Evolutionary conservation across 1,140 invertebrate species (phyloP).

Genomic region (Hyphantria cunea): DNA sequence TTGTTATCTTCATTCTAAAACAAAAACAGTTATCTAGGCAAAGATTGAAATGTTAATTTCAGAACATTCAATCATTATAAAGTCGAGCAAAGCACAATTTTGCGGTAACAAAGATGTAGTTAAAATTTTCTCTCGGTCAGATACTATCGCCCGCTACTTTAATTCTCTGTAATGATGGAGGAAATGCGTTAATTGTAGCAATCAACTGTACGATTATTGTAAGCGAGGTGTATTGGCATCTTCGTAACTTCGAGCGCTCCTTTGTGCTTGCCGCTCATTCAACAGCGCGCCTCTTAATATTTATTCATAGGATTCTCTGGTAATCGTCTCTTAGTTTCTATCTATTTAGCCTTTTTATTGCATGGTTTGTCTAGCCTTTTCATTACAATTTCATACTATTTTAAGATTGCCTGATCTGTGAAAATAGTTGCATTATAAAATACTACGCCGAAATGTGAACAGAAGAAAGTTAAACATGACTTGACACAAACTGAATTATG

Average conservation of each 20-base stretch:
- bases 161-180: conserved; percentile 40
- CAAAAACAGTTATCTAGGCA: no score
- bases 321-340: conserved; percentile 33
- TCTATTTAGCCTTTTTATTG: conserved; percentile 24
- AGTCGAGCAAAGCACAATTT: no score
- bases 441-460: no score
- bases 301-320: conserved; percentile 40
- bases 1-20: no score
- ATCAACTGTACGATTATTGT: conserved; percentile 50
- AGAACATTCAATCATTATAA: no score
- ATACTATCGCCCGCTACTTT: conserved; percentile 20
- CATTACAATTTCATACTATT: conserved; percentile 3
- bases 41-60: no score
- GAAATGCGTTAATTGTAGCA: conserved; percentile 62
- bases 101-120: no score
- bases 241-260: conserved; percentile 42
- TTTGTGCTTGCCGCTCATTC: conserved; percentile 54
- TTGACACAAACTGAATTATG: no score
- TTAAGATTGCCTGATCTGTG: no score
- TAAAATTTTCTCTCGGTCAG: no score
- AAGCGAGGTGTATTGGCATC: conserved; percentile 56
- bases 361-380: conserved; percentile 14
- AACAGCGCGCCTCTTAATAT: conserved; percentile 33
- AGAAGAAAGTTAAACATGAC: no score
- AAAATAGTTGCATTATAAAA: no score